Base-by-base conservation (phyloP, 2,797 vertebrate genomes). In the Anas bernieri region DNA sequence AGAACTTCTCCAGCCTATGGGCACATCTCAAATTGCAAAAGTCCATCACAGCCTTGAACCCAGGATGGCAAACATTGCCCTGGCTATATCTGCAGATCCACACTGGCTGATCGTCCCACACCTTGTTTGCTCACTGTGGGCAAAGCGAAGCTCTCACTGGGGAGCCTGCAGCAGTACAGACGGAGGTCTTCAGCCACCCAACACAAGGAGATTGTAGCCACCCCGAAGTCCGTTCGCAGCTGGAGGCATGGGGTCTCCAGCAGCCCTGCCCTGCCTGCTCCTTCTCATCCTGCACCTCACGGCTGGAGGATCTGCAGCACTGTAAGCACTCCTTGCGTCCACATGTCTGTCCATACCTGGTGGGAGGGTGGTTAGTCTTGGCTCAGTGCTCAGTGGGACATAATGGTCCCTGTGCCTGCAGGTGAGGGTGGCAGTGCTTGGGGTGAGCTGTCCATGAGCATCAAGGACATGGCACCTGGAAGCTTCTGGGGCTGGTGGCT, bases 381-480 rank as follows among this genome's bases (percentile, higher is more conserved):
- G 28, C 6, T 83, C 41, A 54, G 1, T 2, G 39, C 0, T 12
- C 9, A 6, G 8, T 13, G 31, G 78, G 58, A 79, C 12, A 9
- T 56, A 22, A 16, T 18, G 72, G 31, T 37, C 78, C 22, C 56
- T 0, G 0, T 6, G 25, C 3, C 3, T 12, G 23, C 3, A 18
- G 72, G 55, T 31, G 69, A 43, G 13, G 12, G 16, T 64, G 63
- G 83, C 77, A 37, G 26, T 0, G 6, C 33, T 46, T 0, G 3
- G 63, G 56, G 12, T 12, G 70, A 35, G 25, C 58, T 86, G 50
- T 16, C n/a, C 23, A 1, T 18, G 31, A 45, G 9, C 81, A 11
- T 18, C 0, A 1, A 54, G 58, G 30, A n/a, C 12, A 3, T 0
- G n/a, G 26, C 39, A 5, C 17, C 6, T 0, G 1, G 22, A 67